Conservation (phyloP, 2,797 vertebrate genomes). For the Esox masquinongy region DNA sequence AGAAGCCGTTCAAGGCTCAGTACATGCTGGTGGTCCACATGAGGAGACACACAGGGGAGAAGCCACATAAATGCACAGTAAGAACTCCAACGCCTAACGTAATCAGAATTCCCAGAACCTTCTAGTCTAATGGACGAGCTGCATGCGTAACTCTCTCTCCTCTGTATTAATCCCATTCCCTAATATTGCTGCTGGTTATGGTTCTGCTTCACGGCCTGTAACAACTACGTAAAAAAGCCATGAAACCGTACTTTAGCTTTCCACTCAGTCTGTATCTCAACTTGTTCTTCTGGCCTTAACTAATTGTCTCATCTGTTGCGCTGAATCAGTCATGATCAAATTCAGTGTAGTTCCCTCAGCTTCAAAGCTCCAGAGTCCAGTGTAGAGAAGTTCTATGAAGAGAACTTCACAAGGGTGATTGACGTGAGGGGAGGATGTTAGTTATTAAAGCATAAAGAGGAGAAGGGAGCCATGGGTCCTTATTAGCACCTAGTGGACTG, state of each 20-base stretch:
- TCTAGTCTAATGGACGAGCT: background rate
- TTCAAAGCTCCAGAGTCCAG: conserved; percentile 59
- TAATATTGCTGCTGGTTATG: background rate
- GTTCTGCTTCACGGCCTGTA: background rate
- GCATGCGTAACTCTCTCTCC: background rate
- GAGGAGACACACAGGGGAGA: conserved; percentile 96
- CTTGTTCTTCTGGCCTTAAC: conserved; percentile 45
- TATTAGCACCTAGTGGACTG: conserved; percentile 46
- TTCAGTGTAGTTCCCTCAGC: conserved; percentile 46
- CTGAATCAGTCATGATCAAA: conserved; percentile 48
- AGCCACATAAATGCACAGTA: conserved; percentile 98
- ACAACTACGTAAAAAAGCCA: background rate
- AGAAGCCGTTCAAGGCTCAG: conserved; percentile 99
- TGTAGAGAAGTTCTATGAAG: conserved; percentile 58
- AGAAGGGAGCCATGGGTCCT: conserved; percentile 54
- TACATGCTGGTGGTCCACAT: conserved; percentile 99
- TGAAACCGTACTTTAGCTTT: background rate
- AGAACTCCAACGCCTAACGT: conserved; percentile 45
- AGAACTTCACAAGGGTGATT: conserved; percentile 63
- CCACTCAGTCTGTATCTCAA: background rate
- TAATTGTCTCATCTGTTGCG: conserved; percentile 40
- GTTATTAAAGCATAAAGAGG: conserved; percentile 68
- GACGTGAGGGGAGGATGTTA: conserved; percentile 62
- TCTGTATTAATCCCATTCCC: background rate
- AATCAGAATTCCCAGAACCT: background rate